Percentiles rank a stretch among this genome's conserved stretches.
Conservation (phyloP, 2,888 invertebrate species). For the Cryptus armator region DNA sequence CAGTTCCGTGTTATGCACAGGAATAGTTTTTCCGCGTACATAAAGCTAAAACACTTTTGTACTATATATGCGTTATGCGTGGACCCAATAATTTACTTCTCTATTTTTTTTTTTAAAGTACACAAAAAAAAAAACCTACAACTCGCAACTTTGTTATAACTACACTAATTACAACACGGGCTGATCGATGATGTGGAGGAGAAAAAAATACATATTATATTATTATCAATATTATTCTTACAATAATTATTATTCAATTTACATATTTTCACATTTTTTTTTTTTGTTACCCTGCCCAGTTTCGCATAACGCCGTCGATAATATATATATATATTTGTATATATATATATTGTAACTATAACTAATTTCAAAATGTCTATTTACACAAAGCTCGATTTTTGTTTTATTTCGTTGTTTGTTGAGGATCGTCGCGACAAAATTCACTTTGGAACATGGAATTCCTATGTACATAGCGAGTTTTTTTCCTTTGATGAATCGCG, state of each 20-base stretch:
- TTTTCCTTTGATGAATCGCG: not conserved
- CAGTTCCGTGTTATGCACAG: constrained; percentile 46
- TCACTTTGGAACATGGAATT: constrained; percentile 24
- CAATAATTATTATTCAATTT: constrained; percentile 76
- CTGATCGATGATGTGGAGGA: constrained; percentile 18
- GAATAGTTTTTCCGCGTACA: constrained; percentile 43
- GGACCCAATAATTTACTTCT: constrained; percentile 81
- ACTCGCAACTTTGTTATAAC: constrained; percentile 66
- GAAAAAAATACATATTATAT: constrained; percentile 63
- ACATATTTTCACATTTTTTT: constrained; percentile 79
- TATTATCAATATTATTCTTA: constrained; percentile 60
- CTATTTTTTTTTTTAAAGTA: constrained; percentile 68
- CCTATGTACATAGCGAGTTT: constrained; percentile 18
- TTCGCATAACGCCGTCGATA: constrained; percentile 61
- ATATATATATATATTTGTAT: constrained; percentile 22
- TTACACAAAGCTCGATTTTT: constrained; percentile 67
- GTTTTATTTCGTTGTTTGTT: constrained; percentile 32
- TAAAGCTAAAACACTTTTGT: constrained; percentile 81
- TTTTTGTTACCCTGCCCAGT: constrained; percentile 75
- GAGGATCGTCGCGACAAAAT: constrained; percentile 18
- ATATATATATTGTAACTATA: constrained; percentile 25
- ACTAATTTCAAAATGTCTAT: constrained; percentile 54
- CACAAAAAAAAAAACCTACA: constrained; percentile 60
- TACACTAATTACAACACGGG: constrained; percentile 79
- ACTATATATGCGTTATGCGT: constrained; percentile 78